Evolutionary conservation across 2,113 vertebrate species (phyloP).

Genomic region (Macquaria ambigua): DNA sequence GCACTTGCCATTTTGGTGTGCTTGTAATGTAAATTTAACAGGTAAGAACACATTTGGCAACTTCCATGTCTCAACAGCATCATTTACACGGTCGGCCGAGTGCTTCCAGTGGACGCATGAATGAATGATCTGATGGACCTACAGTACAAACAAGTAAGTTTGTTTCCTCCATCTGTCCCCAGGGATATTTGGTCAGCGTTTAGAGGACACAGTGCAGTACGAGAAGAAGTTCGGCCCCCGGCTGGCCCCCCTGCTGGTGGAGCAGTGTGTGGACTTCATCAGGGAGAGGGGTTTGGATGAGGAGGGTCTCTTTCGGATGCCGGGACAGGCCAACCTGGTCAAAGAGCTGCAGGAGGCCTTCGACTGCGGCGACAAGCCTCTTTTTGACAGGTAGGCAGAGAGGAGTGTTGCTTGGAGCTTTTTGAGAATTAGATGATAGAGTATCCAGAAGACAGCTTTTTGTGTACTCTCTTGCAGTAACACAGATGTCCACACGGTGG

Average conservation of each 20-base stretch:
- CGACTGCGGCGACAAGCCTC: conserved; percentile 94
- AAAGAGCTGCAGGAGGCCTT: conserved; percentile 96
- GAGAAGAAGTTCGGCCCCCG: conserved; percentile 91
- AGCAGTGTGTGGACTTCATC: conserved; percentile 98
- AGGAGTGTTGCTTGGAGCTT: no score
- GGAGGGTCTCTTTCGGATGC: conserved; percentile 96
- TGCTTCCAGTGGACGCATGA: background rate
- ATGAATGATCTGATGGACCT: background rate
- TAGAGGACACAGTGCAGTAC: conserved; percentile 93
- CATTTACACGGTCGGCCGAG: no score
- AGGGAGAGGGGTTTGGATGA: conserved; percentile 91
- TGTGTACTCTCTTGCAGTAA: conserved; percentile 83
- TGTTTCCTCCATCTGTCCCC: conserved; percentile 20
- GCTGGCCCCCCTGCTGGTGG: conserved; percentile 92
- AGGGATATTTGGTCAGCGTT: conserved; percentile 95
- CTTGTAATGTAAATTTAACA: no score
- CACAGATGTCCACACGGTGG: conserved; percentile 97
- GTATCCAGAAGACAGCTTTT: background rate
- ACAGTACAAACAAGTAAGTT: background rate
- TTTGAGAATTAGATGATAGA: background rate
- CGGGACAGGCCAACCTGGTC: conserved; percentile 95
- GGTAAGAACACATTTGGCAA: no score
- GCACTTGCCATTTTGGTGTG: no score
- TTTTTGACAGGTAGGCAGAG: conserved; percentile 91
- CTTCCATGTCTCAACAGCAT: no score